phyloP scores from a whole-genome alignment of 1,140 invertebrate genomes.

The Scaptomyza montana region DNA sequence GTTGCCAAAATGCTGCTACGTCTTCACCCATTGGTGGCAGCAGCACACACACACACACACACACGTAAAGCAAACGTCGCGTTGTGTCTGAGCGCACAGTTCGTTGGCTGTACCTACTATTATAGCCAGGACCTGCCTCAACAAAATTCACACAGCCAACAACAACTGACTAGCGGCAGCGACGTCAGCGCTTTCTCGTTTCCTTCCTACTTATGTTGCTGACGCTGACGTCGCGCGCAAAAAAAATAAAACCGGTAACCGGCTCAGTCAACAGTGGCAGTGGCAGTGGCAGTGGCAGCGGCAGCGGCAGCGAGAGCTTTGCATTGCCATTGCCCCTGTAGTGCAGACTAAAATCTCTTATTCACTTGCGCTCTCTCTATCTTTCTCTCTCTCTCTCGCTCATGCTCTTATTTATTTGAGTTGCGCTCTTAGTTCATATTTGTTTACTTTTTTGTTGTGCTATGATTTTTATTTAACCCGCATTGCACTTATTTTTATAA shows the following conservation, averaged over 20 bases:
- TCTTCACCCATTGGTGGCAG: conserved; percentile 76
- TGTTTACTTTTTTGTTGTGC: conserved; percentile 53
- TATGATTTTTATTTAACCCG: conserved; percentile 35
- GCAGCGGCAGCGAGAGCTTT: conserved; percentile 7
- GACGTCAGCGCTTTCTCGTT: conserved; percentile 58
- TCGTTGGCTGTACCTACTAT: conserved; percentile 84
- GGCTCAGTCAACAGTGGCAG: conserved; percentile 19
- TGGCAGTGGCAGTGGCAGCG: background rate
- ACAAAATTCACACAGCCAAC: conserved; percentile 64
- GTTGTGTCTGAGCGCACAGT: conserved; percentile 64
- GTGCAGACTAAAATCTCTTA: conserved; percentile 1
- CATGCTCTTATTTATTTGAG: conserved; percentile 3
- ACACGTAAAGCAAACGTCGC: conserved; percentile 22
- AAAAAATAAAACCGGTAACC: conserved; percentile 59
- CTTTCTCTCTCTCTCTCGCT: conserved; percentile 6
- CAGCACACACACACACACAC: conserved; percentile 36
- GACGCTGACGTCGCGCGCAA: conserved; percentile 35
- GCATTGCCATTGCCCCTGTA: conserved; percentile 25
- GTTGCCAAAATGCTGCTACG: conserved; percentile 46
- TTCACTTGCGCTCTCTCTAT: background rate
- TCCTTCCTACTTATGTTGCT: conserved; percentile 73
- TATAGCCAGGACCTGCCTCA: conserved; percentile 83
- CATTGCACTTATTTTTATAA: conserved; percentile 21
- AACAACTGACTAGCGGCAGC: background rate
- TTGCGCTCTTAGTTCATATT: conserved; percentile 33